These are phyloP conservation scores for Chrysolina oricalcia DNA, from an alignment of 2,888 invertebrate species.

Conservation along the genomic window DNA sequence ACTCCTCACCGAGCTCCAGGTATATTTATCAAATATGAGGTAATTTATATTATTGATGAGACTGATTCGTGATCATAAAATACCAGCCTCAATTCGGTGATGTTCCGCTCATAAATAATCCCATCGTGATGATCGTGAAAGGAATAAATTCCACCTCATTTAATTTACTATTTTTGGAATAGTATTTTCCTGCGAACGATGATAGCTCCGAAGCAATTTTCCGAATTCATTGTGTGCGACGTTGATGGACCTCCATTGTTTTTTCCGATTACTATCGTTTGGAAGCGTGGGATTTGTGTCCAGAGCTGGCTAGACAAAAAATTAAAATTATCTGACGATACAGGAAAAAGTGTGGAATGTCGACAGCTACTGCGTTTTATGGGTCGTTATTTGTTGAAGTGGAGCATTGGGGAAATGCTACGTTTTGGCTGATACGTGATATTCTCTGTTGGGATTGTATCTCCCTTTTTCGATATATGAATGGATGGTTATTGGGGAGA, in stretches of 20 bases:
- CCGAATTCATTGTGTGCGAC: conserved; percentile 7
- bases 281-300: conserved; percentile 13
- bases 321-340: conserved; percentile 29
- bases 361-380: conserved; percentile 17
- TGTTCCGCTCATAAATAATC: no score
- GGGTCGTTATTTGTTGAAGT: neutral
- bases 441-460: neutral
- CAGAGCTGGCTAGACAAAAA: conserved; percentile 20
- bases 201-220: neutral
- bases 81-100: no score
- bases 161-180: neutral
- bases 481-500: no score
- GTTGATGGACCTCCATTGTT: conserved; percentile 25
- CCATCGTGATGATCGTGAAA: no score
- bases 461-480: no score
- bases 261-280: conserved; percentile 22
- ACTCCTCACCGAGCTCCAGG: no score
- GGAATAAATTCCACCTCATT: neutral
- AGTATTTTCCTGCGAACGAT: neutral
- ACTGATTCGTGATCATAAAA: no score
- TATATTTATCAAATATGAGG: no score
- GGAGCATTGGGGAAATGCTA: neutral
- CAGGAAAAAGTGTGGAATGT: conserved; percentile 4
- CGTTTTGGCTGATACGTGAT: conserved; percentile 2
- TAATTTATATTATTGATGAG: no score